Base-by-base conservation (phyloP, 2,888 invertebrate genomes). In the Hipparchia sbordonii region DNA sequence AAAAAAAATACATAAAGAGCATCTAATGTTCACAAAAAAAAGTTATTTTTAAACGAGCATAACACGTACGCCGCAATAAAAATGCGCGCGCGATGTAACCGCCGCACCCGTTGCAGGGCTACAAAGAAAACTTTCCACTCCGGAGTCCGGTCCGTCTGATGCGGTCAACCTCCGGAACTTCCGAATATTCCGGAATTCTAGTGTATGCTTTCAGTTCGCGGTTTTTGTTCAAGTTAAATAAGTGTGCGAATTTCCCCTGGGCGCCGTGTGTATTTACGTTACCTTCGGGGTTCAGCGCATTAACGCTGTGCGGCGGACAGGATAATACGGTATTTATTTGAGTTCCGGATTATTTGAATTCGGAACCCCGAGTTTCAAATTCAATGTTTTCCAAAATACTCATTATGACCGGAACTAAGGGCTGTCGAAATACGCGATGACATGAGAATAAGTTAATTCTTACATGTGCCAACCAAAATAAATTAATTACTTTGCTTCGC, bases 151-250 rank as follows among this genome's bases (percentile, higher is more conserved):
- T 57, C 72, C 66, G 70, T 72, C 74, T 74, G 51, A 63, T 70
- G 77, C 74, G 77, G 80, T 78, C 78, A 61, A 77, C 74, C 78
- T 51, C 68, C 68, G 67, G 72, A 76, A 75, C 73, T 78, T 76
- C 60, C 71, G 75, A 77, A 75, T 78, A 78, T 77, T 77, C 71
- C 73, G 75, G 52, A 76, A 74, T 75, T 72, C 72, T 72, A 72
- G 67, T 72, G 72, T 71, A 74, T 70, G 75, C 76, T 77, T 74
- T 77, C 71, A 74, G 74, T 73, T 72, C 57, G 78, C 65, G 77
- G 77, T 78, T 76, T 74, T 73, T 71, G 76, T 72, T 69, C 59
- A 71, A 74, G 78, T 78, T 77, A 76, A 78, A 78, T 74, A 76
- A 75, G 73, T 72, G 61, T 71, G 70, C 65, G 68, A 66, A 73